Conservation (phyloP, 2,797 vertebrate species). For the Kryptopterus vitreolus region DNA sequence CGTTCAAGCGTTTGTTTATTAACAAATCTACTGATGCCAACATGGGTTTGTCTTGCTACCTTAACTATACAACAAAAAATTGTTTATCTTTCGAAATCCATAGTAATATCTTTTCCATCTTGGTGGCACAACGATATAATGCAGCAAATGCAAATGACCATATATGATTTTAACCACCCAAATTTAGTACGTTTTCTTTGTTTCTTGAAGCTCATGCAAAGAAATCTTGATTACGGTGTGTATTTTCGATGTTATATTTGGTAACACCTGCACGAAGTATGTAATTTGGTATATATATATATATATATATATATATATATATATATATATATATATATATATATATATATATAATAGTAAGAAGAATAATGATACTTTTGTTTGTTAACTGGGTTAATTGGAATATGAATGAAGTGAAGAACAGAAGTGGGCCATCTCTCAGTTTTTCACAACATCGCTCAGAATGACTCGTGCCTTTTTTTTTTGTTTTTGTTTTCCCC, state of each 20-base stretch:
- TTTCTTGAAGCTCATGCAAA: conserved; percentile 2
- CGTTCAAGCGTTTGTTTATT: conserved; percentile 33
- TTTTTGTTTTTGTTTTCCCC: conserved; percentile 18
- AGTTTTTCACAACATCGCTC: neutral
- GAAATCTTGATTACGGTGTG: neutral
- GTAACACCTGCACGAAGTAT: conserved; percentile 22
- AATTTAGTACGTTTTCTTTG: neutral
- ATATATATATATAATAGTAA: neutral
- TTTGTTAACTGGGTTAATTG: neutral
- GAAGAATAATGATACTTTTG: neutral
- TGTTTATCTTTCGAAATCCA: neutral
- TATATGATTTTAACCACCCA: neutral
- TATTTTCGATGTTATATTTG: neutral
- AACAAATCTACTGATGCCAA: conserved; percentile 40
- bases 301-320: neutral
- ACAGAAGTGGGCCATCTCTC: conserved; percentile 36
- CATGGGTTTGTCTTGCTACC: neutral
- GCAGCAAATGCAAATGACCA: neutral
- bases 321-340: neutral
- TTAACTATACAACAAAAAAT: neutral
- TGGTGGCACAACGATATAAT: neutral
- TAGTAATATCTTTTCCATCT: neutral
- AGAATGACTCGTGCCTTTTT: conserved; percentile 10
- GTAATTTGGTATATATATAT: neutral
- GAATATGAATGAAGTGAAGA: neutral